Conservation (phyloP, 1,140 invertebrate species). For the Drosophila ananassae region DNA sequence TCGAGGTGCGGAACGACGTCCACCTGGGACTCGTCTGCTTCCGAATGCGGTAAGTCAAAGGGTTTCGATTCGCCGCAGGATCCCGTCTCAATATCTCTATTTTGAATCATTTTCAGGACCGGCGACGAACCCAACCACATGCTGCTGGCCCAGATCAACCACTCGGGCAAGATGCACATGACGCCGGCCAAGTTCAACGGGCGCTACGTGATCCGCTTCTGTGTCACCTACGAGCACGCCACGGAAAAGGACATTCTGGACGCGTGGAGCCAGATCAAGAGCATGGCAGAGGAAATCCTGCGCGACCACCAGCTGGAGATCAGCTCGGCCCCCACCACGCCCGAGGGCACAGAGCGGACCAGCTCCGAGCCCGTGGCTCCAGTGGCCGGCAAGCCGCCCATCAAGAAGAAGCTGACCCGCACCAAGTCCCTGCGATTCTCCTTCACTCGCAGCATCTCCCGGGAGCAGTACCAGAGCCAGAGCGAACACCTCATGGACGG, state of each 20-base stretch:
- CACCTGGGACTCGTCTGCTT: slow-evolving; percentile 90
- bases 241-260: slow-evolving; percentile 90
- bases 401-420: slow-evolving; percentile 85
- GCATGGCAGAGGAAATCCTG: slow-evolving; percentile 88
- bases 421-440: slow-evolving; percentile 87
- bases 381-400: slow-evolving; percentile 84
- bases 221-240: slow-evolving; percentile 92
- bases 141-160: slow-evolving; percentile 93
- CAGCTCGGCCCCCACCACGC: slow-evolving; percentile 62
- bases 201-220: slow-evolving; percentile 93
- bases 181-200: slow-evolving; percentile 92
- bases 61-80: background rate
- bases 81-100: background rate
- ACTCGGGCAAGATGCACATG: slow-evolving; percentile 95
- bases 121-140: slow-evolving; percentile 64
- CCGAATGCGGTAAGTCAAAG: slow-evolving; percentile 85
- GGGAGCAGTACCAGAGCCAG: slow-evolving; percentile 87
- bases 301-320: slow-evolving; percentile 81
- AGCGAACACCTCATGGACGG: slow-evolving; percentile 88
- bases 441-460: slow-evolving; percentile 88
- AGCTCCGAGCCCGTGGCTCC: slow-evolving; percentile 65
- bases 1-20: slow-evolving; percentile 94
- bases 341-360: slow-evolving; percentile 65
- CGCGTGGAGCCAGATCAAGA: slow-evolving; percentile 90
- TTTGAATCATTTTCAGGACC: slow-evolving; percentile 33